phyloP scores from a whole-genome alignment of 2,888 invertebrate species.

The Thera obeliscata region DNA sequence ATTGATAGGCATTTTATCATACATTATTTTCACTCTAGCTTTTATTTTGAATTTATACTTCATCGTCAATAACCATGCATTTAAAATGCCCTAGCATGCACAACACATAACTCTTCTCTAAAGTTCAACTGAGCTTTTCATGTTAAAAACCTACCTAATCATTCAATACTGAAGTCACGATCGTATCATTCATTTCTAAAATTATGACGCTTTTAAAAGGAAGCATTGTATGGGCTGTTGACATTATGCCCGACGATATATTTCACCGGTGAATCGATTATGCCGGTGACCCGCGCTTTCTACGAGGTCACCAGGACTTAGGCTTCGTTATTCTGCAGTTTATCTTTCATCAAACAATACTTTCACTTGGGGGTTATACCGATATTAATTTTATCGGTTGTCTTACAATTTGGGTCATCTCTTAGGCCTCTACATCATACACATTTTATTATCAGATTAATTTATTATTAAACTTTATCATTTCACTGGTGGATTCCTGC shows the following conservation, averaged over 20 bases:
- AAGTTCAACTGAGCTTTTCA: constrained; percentile 3
- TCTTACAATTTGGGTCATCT: constrained; percentile 26
- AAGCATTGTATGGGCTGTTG: constrained; percentile 52
- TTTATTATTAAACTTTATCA: constrained; percentile 11
- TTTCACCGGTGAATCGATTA: constrained; percentile 63
- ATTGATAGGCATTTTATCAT: constrained; percentile 47
- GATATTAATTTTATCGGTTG: constrained; percentile 33
- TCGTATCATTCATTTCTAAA: constrained; percentile 37
- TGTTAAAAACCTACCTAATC: constrained; percentile 10
- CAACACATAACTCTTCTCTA: not conserved
- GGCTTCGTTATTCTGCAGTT: constrained; percentile 41
- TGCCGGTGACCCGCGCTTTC: constrained; percentile 49
- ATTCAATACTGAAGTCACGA: constrained; percentile 27
- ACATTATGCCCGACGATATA: constrained; percentile 56
- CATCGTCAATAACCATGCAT: not conserved
- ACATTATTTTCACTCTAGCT: constrained; percentile 31
- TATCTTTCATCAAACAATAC: constrained; percentile 43
- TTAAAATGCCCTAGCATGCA: not conserved
- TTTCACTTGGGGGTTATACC: constrained; percentile 41
- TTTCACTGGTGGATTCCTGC: not conserved
- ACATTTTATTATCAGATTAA: constrained; percentile 10
- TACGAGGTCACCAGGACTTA: constrained; percentile 44
- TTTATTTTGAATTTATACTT: not conserved
- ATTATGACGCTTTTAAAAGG: constrained; percentile 60
- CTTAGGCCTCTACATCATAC: not conserved